Evolutionary conservation across 2,888 invertebrate species (phyloP).

Genomic region (Ariolimax columbianus): DNA sequence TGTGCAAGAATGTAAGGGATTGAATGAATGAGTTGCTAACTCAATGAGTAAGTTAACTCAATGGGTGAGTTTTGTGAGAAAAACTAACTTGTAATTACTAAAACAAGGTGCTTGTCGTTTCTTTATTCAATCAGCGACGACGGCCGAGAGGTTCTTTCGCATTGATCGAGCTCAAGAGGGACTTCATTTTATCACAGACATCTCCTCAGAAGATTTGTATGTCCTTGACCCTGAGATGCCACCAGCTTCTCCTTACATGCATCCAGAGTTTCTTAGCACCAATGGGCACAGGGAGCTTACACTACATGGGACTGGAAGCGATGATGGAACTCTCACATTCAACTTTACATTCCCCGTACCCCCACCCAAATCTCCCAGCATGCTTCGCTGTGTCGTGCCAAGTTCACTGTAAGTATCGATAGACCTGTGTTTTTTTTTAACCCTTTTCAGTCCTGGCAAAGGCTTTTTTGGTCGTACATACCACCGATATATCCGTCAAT

Average conservation of each 20-base stretch:
- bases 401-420: neutral
- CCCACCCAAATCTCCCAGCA: slow-evolving; percentile 74
- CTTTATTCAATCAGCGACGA: slow-evolving; percentile 85
- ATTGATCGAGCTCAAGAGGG: slow-evolving; percentile 97
- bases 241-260: slow-evolving; percentile 43
- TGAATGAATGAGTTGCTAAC: no score
- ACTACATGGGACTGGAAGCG: slow-evolving; percentile 41
- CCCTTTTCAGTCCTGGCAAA: no score
- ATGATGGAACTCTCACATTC: slow-evolving; percentile 47
- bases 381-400: slow-evolving; percentile 50
- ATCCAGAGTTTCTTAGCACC: slow-evolving; percentile 34
- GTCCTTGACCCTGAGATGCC: slow-evolving; percentile 86
- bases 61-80: no score
- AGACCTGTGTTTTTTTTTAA: no score
- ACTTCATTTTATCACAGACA: slow-evolving; percentile 95
- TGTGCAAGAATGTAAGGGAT: no score
- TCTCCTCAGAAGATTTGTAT: slow-evolving; percentile 91
- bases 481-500: no score
- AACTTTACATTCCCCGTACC: slow-evolving; percentile 72
- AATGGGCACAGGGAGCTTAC: slow-evolving; percentile 58
- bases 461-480: no score
- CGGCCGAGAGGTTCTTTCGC: slow-evolving; percentile 96
- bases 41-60: no score
- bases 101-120: neutral
- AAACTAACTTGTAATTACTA: no score